Evolutionary conservation across 2,113 vertebrate species (phyloP).

Genomic region (Istiophorus platypterus): DNA sequence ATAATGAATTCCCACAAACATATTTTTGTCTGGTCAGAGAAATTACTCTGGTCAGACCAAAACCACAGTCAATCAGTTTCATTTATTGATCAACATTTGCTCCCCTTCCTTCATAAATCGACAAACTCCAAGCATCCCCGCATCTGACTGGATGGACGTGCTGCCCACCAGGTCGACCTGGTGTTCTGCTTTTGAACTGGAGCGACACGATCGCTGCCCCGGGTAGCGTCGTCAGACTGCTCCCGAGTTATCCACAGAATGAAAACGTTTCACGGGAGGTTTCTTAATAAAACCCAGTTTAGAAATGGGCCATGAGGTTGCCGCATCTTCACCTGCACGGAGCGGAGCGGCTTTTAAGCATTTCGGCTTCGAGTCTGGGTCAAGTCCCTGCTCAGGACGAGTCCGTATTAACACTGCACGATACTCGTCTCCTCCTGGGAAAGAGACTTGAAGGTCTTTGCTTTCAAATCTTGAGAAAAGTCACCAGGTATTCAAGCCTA

Average conservation of each 20-base stretch:
- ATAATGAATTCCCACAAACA: neutral
- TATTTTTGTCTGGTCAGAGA: neutral
- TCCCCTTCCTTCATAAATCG: neutral
- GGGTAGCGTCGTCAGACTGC: neutral
- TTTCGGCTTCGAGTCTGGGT: neutral
- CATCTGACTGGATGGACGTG: neutral
- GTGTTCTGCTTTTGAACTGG: neutral
- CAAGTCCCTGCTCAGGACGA: neutral
- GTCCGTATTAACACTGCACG: neutral
- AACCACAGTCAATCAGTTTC: neutral
- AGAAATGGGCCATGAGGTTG: neutral
- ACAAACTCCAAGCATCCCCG: neutral
- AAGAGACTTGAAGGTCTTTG: neutral
- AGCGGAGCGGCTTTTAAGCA: neutral
- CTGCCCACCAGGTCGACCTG: no score
- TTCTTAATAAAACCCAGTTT: neutral
- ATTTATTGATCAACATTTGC: neutral
- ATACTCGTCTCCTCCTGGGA: no score
- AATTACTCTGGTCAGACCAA: neutral
- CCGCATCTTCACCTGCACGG: constrained; percentile 1
- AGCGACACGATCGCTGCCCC: neutral
- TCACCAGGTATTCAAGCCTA: no score
- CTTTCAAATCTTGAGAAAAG: no score
- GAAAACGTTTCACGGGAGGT: neutral
- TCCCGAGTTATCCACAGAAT: neutral